phyloP scores from a whole-genome alignment of 2,888 invertebrate genomes.

The Chaetoderma sp. region DNA sequence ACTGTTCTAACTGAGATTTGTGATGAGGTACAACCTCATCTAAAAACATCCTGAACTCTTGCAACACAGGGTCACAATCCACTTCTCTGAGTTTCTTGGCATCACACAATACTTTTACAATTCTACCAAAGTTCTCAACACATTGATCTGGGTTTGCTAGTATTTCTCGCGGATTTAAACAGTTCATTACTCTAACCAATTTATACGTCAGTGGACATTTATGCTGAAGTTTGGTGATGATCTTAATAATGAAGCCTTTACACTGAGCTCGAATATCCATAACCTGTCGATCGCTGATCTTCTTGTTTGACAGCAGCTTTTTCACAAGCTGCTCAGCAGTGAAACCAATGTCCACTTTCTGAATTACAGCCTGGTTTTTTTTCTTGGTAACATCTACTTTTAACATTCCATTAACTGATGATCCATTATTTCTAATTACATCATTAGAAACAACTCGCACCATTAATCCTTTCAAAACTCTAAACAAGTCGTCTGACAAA shows the following conservation, averaged over 20 bases:
- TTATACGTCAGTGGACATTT: constrained; percentile 20
- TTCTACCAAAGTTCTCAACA: neutral
- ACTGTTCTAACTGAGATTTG: no score
- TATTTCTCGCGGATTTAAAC: neutral
- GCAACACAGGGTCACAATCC: neutral
- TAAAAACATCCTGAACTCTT: neutral
- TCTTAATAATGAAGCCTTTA: neutral
- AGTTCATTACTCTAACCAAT: constrained; percentile 15
- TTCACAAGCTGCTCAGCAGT: neutral
- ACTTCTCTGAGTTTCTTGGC: neutral
- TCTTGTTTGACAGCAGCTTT: neutral
- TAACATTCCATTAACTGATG: no score
- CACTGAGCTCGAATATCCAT: constrained; percentile 5
- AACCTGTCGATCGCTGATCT: neutral
- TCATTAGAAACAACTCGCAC: neutral
- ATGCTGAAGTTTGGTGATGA: constrained; percentile 8
- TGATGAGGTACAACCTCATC: neutral
- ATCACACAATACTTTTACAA: constrained; percentile 11
- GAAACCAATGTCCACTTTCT: neutral
- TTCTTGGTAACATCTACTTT: neutral
- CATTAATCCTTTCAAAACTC: neutral
- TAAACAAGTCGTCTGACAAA: neutral
- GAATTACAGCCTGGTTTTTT: neutral
- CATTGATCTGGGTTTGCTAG: neutral
- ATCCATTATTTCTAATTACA: no score